Conservation (phyloP, 2,797 vertebrate genomes). For the Chelonia mydas region DNA sequence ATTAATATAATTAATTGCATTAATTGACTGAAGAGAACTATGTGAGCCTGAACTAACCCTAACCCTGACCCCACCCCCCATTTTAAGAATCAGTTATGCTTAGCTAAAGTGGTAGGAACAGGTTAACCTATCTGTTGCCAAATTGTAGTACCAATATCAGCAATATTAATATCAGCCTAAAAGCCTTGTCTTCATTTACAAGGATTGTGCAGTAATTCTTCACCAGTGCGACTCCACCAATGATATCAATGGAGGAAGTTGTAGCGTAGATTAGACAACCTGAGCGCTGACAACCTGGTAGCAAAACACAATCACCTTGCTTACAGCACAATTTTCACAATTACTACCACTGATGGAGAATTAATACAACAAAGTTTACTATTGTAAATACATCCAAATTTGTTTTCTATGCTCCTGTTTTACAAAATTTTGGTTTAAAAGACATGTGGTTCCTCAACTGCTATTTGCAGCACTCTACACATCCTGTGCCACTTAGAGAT, state of each 20-base stretch:
- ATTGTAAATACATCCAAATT: background rate
- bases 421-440: background rate
- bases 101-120: background rate
- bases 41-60: no score
- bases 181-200: background rate
- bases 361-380: background rate
- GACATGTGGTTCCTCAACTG: background rate
- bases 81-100: slow-evolving; percentile 5
- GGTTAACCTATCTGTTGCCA: background rate
- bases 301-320: background rate
- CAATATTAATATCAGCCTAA: background rate
- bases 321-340: background rate
- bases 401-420: background rate
- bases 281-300: background rate
- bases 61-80: background rate
- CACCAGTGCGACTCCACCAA: background rate
- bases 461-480: background rate
- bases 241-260: background rate
- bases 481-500: background rate
- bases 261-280: background rate
- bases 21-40: background rate
- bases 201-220: background rate
- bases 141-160: slow-evolving; percentile 4
- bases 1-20: background rate
- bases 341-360: background rate